These are phyloP conservation scores for Tortricodes alternella DNA, from an alignment of 2,888 invertebrate species.

Conservation along the genomic window DNA sequence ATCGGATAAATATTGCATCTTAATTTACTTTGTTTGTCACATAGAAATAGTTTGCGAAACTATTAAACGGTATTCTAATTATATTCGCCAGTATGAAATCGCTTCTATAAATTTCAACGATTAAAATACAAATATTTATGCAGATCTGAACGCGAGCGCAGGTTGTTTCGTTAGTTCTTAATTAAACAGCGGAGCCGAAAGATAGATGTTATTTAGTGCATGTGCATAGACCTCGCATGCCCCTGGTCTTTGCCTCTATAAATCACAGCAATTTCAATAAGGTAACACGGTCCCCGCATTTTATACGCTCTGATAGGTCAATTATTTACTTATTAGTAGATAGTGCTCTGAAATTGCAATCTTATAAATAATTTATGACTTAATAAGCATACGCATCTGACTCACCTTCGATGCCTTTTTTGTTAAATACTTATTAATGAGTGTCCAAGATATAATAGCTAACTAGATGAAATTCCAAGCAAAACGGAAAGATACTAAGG, in stretches of 20 bases:
- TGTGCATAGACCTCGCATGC: neutral
- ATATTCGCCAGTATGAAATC: slow-evolving; percentile 41
- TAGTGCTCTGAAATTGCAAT: neutral
- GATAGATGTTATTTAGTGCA: slow-evolving; percentile 51
- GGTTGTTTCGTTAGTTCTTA: slow-evolving; percentile 59
- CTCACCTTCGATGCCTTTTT: too few relatives aligned
- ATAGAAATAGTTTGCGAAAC: slow-evolving; percentile 47
- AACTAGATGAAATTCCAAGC: too few relatives aligned
- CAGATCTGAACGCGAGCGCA: slow-evolving; percentile 44
- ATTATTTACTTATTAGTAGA: neutral
- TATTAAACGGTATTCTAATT: slow-evolving; percentile 48
- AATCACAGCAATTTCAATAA: slow-evolving; percentile 7
- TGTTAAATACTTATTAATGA: too few relatives aligned
- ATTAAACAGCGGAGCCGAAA: slow-evolving; percentile 61
- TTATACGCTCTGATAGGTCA: neutral
- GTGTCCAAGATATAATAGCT: too few relatives aligned
- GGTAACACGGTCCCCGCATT: neutral
- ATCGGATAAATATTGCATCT: slow-evolving; percentile 18
- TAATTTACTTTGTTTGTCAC: slow-evolving; percentile 45
- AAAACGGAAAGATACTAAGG: too few relatives aligned
- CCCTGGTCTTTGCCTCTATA: neutral
- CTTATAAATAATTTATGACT: neutral
- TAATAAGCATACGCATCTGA: too few relatives aligned
- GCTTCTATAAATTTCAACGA: slow-evolving; percentile 61
- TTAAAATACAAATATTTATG: slow-evolving; percentile 63